phyloP scores from a whole-genome alignment of 2,113 vertebrate genomes.

The Sebastes schlegelii region DNA sequence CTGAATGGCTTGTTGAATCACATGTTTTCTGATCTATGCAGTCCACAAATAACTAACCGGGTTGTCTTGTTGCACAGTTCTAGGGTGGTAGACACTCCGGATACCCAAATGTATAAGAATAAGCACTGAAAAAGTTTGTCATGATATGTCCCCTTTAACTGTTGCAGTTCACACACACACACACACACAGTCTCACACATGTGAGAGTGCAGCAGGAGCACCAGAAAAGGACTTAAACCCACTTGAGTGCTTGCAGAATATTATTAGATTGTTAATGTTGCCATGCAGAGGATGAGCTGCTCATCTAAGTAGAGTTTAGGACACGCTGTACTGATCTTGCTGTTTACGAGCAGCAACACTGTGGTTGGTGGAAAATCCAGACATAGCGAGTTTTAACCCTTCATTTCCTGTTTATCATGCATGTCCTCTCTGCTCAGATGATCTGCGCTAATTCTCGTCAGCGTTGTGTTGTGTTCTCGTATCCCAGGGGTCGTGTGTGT shows the following conservation, averaged over 20 bases:
- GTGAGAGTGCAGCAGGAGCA: background rate
- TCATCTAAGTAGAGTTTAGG: constrained; percentile 13
- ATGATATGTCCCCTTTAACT: too few species aligned
- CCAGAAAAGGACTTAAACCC: background rate
- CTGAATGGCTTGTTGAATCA: too few species aligned
- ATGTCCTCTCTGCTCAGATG: constrained; percentile 51
- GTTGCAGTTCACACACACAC: constrained; percentile 2
- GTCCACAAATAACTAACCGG: too few species aligned
- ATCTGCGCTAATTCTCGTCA: constrained; percentile 45
- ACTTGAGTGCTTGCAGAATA: background rate
- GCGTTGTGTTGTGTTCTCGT: constrained; percentile 16
- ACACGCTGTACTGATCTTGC: constrained; percentile 20
- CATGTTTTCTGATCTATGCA: too few species aligned
- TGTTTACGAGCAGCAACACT: constrained; percentile 65
- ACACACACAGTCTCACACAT: background rate
- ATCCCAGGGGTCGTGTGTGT: background rate
- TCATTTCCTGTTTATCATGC: constrained; percentile 78
- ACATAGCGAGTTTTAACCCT: constrained; percentile 72
- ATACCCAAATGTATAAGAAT: too few species aligned
- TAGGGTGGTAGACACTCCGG: too few species aligned
- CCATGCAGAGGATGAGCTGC: background rate
- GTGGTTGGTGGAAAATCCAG: constrained; percentile 75
- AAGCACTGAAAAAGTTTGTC: too few species aligned
- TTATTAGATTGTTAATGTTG: background rate
- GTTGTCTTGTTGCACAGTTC: constrained; percentile 1